Conservation (phyloP, 2,888 invertebrate genomes). For the Ornithoptera alexandrae region DNA sequence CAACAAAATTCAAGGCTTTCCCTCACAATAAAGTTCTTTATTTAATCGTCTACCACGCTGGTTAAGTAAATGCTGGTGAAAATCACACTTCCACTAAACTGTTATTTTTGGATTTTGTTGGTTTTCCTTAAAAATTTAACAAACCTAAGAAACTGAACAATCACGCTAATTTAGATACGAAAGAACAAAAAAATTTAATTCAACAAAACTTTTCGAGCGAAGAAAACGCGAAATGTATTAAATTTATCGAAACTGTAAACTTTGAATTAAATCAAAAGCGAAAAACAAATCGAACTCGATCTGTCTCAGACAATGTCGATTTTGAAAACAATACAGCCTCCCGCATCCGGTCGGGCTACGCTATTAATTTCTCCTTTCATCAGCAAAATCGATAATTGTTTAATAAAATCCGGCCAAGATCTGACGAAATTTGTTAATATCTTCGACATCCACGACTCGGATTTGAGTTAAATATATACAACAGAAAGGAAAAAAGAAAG, state of each 20-base stretch:
- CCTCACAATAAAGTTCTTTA: too few species aligned
- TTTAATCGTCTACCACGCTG: too few species aligned
- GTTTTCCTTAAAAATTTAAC: too few species aligned
- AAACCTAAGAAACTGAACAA: too few species aligned
- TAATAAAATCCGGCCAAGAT: slow-evolving; percentile 26
- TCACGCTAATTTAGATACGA: too few species aligned
- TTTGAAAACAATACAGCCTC: slow-evolving; percentile 36
- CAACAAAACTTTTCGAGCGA: too few species aligned
- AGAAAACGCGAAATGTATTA: not conserved
- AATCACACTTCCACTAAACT: too few species aligned
- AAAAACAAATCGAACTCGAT: slow-evolving; percentile 39
- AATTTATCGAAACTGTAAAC: slow-evolving; percentile 12
- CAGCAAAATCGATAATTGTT: slow-evolving; percentile 41
- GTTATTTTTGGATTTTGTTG: too few species aligned
- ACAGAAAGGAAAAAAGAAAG: too few species aligned
- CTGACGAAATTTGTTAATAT: slow-evolving; percentile 15
- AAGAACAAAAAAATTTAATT: too few species aligned
- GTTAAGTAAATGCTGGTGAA: too few species aligned
- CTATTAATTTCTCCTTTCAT: slow-evolving; percentile 46
- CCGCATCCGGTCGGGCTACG: slow-evolving; percentile 33
- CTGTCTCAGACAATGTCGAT: slow-evolving; percentile 37
- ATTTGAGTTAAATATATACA: not conserved
- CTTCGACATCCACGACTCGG: not conserved
- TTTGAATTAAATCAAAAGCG: slow-evolving; percentile 26
- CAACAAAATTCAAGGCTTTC: too few species aligned